Base-by-base conservation (phyloP, 2,113 vertebrate species). In the Montifringilla adamsi region DNA sequence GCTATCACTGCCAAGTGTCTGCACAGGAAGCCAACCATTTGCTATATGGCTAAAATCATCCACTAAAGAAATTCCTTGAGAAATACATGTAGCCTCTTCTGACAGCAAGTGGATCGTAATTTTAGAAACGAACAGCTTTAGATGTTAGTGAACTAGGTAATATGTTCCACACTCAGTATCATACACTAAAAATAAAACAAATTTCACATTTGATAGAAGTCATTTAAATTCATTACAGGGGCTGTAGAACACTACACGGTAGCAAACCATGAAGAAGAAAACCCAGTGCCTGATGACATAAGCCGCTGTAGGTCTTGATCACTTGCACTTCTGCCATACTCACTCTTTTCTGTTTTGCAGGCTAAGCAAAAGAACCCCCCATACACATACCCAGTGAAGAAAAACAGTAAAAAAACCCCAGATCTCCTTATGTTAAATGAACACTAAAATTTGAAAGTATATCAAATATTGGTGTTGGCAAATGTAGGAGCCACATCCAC, bases 81-180 rank as follows among this genome's bases (percentile, higher is more conserved):
- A 96, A 96, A 84, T 55, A 90, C 55, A 80, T 75, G 62, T 30
- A 78, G 74, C 53, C 56, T 81, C 53, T 92, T 95, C 80, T 76
- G 76, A 94, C 50, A 90, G 78, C 77, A 96, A 96, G 3, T 81
- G 82, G 85, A 86, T 87, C 20, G 11, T 23, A 55, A 85, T 94
- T 96, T 85, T 92, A 96, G 89, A 95, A 80, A 89, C 56, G 49
- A 96, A 96, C 53, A 64, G 55, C 73, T 95, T 96, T 93, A 87
- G 56, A 95, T 85, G 39, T 86, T 96, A 95, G 24, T 73, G 91
- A 94, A 91, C 84, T 93, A 86, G 53, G 87, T 90, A 95, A 87
- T 4, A 13, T 20, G 50, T 53, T 90, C 47, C 95, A 82, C 49
- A 43, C 16, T 74, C 27, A 18, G 37, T 52, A 87, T 49, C 70